Percentiles rank a stretch among this genome's conserved stretches.
Evolutionary conservation across 2,113 vertebrate genomes (phyloP).

Genomic region (Synodontis membranacea): DNA sequence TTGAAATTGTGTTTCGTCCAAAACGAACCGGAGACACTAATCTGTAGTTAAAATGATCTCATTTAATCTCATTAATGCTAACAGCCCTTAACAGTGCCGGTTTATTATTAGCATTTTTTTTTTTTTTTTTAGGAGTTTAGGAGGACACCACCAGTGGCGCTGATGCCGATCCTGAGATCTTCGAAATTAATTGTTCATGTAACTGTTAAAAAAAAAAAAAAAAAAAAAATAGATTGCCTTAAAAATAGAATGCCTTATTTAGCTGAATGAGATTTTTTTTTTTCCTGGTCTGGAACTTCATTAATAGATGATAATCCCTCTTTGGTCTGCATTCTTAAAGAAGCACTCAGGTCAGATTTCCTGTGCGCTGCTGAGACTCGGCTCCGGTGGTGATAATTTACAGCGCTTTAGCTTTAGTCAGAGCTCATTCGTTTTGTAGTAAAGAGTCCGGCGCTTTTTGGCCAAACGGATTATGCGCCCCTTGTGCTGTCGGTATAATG

Average conservation of each 20-base stretch:
- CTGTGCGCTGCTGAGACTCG: neutral
- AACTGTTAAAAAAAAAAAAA: neutral
- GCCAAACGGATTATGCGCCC: neutral
- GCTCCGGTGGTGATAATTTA: neutral
- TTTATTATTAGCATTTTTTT: constrained; percentile 12
- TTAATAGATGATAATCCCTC: constrained; percentile 31
- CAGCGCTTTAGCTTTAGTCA: neutral
- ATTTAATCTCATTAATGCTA: constrained; percentile 33
- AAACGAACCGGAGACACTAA: constrained; percentile 9
- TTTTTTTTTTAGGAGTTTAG: neutral
- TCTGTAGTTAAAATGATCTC: constrained; percentile 31
- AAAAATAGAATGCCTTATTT: neutral
- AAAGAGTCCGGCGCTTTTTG: neutral
- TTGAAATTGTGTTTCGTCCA: constrained; percentile 17
- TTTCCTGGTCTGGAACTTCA: neutral
- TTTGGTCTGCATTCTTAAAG: neutral
- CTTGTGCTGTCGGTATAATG: neutral
- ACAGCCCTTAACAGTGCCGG: neutral
- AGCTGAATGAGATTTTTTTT: neutral
- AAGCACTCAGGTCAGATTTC: neutral
- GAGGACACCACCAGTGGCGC: neutral
- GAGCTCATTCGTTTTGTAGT: neutral
- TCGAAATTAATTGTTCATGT: neutral
- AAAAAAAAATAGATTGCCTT: neutral
- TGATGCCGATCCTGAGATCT: neutral